A percentile compares a stretch with the other conserved stretches of the same genome.
phyloP scores from a whole-genome alignment of 2,797 vertebrate genomes.

The Rhincodon typus region DNA sequence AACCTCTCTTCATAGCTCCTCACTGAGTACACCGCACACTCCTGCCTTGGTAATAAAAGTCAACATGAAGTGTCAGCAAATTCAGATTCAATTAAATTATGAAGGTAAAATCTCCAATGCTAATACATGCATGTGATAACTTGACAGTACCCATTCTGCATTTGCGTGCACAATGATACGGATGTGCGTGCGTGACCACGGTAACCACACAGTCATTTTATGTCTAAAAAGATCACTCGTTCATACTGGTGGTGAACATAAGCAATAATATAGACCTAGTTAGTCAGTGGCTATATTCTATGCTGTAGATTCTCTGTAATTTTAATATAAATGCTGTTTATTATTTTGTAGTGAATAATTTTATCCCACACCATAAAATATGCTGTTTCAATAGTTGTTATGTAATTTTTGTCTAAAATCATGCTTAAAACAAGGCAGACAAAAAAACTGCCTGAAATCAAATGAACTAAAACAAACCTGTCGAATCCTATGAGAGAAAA shows the following conservation, averaged over 20 bases:
- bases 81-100: background rate
- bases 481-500: background rate
- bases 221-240: background rate
- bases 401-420: background rate
- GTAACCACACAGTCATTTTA: background rate
- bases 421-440: background rate
- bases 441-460: background rate
- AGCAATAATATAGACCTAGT: background rate
- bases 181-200: background rate
- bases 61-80: background rate
- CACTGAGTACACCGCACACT: background rate
- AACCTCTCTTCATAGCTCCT: background rate
- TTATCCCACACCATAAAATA: background rate
- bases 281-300: no score
- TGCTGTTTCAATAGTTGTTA: background rate
- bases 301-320: no score
- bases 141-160: background rate
- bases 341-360: background rate
- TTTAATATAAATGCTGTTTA: no score
- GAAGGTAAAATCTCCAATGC: background rate
- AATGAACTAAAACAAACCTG: background rate
- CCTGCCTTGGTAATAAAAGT: background rate
- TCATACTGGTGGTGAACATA: background rate
- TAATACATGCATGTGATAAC: background rate
- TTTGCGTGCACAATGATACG: background rate